Evolutionary conservation across 1,140 invertebrate species (phyloP).

Genomic region (Thalassaphorura encarpata): DNA sequence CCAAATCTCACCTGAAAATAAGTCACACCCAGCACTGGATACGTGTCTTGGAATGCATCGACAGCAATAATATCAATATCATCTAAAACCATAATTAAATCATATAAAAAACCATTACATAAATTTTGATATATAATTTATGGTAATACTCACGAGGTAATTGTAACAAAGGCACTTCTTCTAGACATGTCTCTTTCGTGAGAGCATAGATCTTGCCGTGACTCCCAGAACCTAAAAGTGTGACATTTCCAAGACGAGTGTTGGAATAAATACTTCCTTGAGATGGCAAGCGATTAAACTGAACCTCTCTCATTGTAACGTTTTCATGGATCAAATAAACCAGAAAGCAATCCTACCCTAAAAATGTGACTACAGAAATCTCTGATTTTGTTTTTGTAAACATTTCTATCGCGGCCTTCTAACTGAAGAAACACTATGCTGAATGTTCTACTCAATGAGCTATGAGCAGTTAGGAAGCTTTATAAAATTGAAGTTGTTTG

Average conservation of each 20-base stretch:
- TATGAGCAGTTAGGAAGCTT: too few relatives aligned
- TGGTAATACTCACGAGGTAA: background rate
- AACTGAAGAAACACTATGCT: too few relatives aligned
- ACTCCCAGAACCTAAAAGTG: constrained; percentile 24
- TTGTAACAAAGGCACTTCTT: constrained; percentile 16
- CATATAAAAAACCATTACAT: background rate
- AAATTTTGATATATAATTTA: background rate
- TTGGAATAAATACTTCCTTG: constrained; percentile 28
- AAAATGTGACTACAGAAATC: too few relatives aligned
- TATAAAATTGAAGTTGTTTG: too few relatives aligned
- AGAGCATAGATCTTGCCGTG: constrained; percentile 20
- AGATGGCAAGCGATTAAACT: constrained; percentile 21
- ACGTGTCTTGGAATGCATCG: constrained; percentile 22
- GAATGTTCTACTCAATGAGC: too few relatives aligned
- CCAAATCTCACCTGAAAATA: constrained; percentile 16
- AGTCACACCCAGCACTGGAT: constrained; percentile 20
- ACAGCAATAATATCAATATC: constrained; percentile 23
- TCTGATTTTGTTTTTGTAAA: too few relatives aligned
- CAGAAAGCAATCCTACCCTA: too few relatives aligned
- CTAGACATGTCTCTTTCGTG: background rate
- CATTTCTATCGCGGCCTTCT: too few relatives aligned
- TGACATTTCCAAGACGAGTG: constrained; percentile 15
- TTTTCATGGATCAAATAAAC: too few relatives aligned
- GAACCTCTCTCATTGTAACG: constrained; percentile 27
- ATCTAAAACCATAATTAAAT: constrained; percentile 9